Evolutionary conservation across 2,113 vertebrate genomes (phyloP), one percentile per base, ranked within the genome.

Genomic region (Elachura formosa): DNA sequence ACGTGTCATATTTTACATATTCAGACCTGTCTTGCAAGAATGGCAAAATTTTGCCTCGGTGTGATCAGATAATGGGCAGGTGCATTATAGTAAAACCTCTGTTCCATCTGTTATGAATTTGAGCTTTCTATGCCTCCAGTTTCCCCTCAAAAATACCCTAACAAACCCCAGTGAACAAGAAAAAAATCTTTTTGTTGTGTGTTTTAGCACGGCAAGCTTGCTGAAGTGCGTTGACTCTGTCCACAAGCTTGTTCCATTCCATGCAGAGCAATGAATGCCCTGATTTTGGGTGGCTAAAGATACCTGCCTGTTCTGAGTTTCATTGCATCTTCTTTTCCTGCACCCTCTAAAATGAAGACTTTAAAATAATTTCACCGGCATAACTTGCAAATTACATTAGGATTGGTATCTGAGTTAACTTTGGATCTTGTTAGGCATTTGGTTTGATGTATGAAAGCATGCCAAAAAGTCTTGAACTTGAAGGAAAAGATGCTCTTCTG

Each of bases 221-320:
- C 52, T 34, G 48, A 55, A 29, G n/a, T 38, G 58, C 13, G 5
- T 21, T 63, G 45, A 29, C 23, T 76, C 67, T 29, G 13, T n/a
- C 14, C 54, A 13, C 6, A 5, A 8, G 3, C 4, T 3, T 22
- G 0, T 56, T 73, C 29, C 15, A 72, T 68, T 9, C 34, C 25
- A 1, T n/a, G 46, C 38, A 55, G 26, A 9, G 12, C 63, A 28
- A 38, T 11, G 56, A 21, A 33, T 72, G 25, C 12, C 38, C 55
- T 71, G 33, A 55, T 28, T 76, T 73, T 12, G 23, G 12, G 31
- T 69, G 58, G 11, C 38, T 31, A 31, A 41, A 33, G 29, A 11
- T 12, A 61, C 9, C 11, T 68, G 26, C 5, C 4, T 12, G 5
- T 54, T 68, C 38, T 49, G 51, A 7, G 29, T 58, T 77, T 69